Base-by-base conservation (phyloP, 2,888 invertebrate species). In the Patella pellucida region DNA sequence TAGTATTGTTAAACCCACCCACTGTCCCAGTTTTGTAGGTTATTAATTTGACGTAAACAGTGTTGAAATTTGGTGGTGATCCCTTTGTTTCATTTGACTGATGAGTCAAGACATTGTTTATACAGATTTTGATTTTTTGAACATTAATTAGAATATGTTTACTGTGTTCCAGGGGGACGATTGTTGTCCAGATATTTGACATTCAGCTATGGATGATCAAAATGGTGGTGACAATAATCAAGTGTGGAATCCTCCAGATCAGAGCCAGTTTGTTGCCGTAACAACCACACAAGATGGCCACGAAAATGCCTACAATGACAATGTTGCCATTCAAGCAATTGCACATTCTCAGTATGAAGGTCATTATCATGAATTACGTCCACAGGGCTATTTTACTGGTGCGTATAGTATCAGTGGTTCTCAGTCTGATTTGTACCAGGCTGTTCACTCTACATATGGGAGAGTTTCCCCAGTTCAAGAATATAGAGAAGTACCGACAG, bases 391-490 rank as follows among this genome's bases (percentile, higher is more conserved):
- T 62, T 70, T 72, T 41, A 11, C 74, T 62, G 77, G 72, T 41
- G 69, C 76, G 9, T 81, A 77, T 69, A 75, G 75, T 19, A 72
- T 78, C 27, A 62, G 52, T 51, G 73, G 70, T 41, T 76, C 27
- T 14, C 78, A 78, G 54, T 54, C 73, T n/a, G 79, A 79, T 19
- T 27, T 82, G 67, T 87, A 85, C 76, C 86, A 85, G 78, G 79
- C 85, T 0, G 82, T 85, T n/a, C 84, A 85, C n/a, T 85, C 86
- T 15, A 84, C 85, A 5, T 86, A 80, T 69, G 84, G 81, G 15
- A 78, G 82, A 3, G 78, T 83, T n/a, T 81, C 85, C 2, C 81
- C 85, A 3, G 79, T 76, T 11, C 82, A 81, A 7, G 83, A 82
- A 4, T 84, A 82, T 70, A 73, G 76, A 15, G 81, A 79, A n/a